Evolutionary conservation across 1,140 invertebrate species (phyloP).

Genomic region (Philotrypesis tridentata): DNA sequence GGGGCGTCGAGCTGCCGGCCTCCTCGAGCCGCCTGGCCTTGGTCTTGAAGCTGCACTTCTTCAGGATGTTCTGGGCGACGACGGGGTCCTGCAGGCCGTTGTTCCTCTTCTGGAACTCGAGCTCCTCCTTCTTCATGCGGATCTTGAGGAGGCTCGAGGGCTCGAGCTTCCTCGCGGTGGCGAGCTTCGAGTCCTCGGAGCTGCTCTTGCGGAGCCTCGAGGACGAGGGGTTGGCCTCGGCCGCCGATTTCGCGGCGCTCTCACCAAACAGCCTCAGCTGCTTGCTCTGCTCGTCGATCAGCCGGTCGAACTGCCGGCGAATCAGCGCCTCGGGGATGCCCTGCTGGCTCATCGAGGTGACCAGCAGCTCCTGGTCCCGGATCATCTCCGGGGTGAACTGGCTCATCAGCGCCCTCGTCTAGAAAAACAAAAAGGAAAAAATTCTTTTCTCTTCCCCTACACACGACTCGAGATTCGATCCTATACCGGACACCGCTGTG

Average conservation of each 20-base stretch:
- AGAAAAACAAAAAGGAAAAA: too few relatives aligned
- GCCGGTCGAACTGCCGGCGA: slow-evolving; percentile 62
- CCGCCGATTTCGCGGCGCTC: not conserved
- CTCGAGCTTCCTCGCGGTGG: slow-evolving; percentile 34
- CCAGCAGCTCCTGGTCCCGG: slow-evolving; percentile 62
- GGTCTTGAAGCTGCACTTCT: slow-evolving; percentile 50
- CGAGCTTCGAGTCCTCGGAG: not conserved
- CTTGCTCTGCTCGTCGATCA: slow-evolving; percentile 63
- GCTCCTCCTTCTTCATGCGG: slow-evolving; percentile 55
- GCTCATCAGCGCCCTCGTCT: not conserved
- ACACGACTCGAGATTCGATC: too few relatives aligned
- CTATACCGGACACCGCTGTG: too few relatives aligned
- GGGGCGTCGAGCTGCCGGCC: slow-evolving; percentile 16
- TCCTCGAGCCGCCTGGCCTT: slow-evolving; percentile 35
- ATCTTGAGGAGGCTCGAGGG: slow-evolving; percentile 61
- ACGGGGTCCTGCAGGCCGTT: slow-evolving; percentile 64
- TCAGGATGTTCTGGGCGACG: slow-evolving; percentile 38
- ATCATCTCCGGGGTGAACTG: slow-evolving; percentile 63
- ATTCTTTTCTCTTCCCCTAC: too few relatives aligned
- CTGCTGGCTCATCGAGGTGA: slow-evolving; percentile 63
- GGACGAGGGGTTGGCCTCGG: slow-evolving; percentile 21
- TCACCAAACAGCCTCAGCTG: slow-evolving; percentile 52
- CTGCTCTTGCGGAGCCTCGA: not conserved
- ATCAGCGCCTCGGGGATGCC: slow-evolving; percentile 60
- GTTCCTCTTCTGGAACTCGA: slow-evolving; percentile 57